These are phyloP conservation scores for Fragum fragum DNA, from an alignment of 2,888 invertebrate species.

Conservation along the genomic window DNA sequence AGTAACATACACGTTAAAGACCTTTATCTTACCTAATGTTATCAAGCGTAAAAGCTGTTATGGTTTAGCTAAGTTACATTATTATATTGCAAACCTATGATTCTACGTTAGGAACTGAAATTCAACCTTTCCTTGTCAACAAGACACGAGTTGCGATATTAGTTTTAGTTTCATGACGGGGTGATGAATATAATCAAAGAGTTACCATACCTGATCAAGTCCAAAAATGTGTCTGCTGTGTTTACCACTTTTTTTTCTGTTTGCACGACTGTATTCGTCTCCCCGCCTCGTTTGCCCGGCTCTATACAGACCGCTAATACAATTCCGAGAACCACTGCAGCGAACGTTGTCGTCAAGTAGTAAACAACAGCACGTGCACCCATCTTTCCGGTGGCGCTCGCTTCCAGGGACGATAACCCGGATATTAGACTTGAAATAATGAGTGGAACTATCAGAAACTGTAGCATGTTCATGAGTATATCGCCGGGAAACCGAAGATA, in stretches of 20 bases:
- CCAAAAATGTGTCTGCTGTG: constrained; percentile 74
- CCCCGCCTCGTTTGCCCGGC: constrained; percentile 89
- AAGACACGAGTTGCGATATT: too few species aligned
- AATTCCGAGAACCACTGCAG: constrained; percentile 96
- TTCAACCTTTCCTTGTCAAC: too few species aligned
- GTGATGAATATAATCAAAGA: too few species aligned
- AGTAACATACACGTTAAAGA: too few species aligned
- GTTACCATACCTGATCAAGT: constrained; percentile 82
- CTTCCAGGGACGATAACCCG: constrained; percentile 94
- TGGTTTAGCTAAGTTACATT: too few species aligned
- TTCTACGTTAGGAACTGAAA: too few species aligned
- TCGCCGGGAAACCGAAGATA: constrained; percentile 91
- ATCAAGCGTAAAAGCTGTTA: too few species aligned
- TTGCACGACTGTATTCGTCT: constrained; percentile 34
- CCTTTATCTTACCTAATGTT: too few species aligned
- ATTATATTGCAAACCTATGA: too few species aligned
- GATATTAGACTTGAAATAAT: constrained; percentile 90
- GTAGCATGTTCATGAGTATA: constrained; percentile 90
- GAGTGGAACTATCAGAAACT: constrained; percentile 91
- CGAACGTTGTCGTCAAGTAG: constrained; percentile 96
- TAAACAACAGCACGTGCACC: constrained; percentile 95
- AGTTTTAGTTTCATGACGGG: too few species aligned
- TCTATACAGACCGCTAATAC: constrained; percentile 95
- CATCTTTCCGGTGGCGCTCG: constrained; percentile 94
- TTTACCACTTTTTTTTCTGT: constrained; percentile 47